Evolutionary conservation across 30 jellyfish, hydroid and myxozoan species (phyloP).

Genomic region (Turritopsis dohrnii): DNA sequence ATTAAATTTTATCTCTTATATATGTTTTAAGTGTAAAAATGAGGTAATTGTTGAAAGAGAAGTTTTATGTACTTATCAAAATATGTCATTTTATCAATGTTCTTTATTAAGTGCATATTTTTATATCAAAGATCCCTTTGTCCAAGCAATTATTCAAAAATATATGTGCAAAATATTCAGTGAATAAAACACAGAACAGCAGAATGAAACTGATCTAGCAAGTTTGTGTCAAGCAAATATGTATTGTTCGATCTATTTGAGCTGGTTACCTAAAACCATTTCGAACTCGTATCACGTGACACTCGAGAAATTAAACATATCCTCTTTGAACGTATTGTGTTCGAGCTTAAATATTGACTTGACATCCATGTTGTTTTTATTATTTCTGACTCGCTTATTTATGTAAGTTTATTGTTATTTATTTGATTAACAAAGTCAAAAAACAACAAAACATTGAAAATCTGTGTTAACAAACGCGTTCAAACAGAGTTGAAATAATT

Average conservation of each 20-base stretch:
- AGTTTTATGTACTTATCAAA: not conserved
- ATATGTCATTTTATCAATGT: not conserved
- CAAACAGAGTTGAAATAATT: slow-evolving; percentile 4
- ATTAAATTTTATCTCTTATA: not conserved
- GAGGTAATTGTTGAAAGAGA: not conserved
- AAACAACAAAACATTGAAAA: slow-evolving; percentile 9
- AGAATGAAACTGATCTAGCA: not conserved
- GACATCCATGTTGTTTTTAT: not conserved
- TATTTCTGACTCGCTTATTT: not conserved
- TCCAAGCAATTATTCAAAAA: not conserved
- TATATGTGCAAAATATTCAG: not conserved
- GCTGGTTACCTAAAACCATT: not conserved
- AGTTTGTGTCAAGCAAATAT: not conserved
- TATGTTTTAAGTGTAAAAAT: not conserved
- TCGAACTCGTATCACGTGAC: not conserved
- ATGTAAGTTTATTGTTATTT: not conserved
- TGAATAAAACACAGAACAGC: not conserved
- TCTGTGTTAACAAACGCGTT: slow-evolving; percentile 18
- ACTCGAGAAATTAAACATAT: not conserved
- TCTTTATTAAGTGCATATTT: too few species aligned
- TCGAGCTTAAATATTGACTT: not conserved
- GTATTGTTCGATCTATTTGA: not conserved
- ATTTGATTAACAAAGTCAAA: not conserved
- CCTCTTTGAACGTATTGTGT: not conserved
- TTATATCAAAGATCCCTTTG: not conserved